These are phyloP conservation scores for Vultur gryphus DNA, from an alignment of 2,797 vertebrate species.

Conservation along the genomic window DNA sequence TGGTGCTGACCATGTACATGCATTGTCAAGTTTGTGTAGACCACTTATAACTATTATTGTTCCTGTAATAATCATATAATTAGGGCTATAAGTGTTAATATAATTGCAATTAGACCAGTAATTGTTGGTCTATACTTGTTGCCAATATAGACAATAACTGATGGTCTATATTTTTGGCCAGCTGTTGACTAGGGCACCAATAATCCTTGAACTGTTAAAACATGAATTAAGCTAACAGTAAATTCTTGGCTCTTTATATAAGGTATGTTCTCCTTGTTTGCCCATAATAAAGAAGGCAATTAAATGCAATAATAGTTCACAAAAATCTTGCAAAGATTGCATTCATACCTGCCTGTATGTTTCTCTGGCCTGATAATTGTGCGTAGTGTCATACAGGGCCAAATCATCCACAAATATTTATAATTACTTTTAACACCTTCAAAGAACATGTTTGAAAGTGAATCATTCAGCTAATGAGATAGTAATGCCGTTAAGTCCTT, in stretches of 20 bases:
- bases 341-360: background rate
- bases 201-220: background rate
- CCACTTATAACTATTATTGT: no score
- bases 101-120: no score
- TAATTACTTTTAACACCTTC: background rate
- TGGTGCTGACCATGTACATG: no score
- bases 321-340: background rate
- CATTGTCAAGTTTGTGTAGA: no score
- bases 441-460: background rate
- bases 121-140: no score
- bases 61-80: no score
- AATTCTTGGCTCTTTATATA: background rate
- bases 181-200: no score
- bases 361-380: background rate
- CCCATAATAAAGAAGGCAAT: background rate
- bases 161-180: no score
- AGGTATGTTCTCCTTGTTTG: background rate
- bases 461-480: no score
- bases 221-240: background rate
- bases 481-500: background rate
- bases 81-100: no score
- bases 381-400: background rate
- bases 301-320: background rate
- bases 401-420: background rate
- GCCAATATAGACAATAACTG: no score